Conservation (phyloP, 30 jellyfish, hydroid and myxozoan genomes). For the Aurelia sp. region DNA sequence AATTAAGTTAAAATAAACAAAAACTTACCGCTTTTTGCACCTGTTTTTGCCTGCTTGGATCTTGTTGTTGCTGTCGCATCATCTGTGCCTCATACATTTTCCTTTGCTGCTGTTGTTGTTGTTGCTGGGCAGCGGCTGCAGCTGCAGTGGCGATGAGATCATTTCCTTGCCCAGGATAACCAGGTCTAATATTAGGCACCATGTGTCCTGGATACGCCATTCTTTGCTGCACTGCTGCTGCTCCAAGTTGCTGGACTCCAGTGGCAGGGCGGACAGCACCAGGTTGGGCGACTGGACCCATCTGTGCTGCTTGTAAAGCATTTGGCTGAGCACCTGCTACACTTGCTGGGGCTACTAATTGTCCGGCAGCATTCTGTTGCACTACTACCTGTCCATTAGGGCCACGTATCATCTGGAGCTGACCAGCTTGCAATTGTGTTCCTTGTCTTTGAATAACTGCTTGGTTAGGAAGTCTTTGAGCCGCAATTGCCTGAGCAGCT, state of each 20-base stretch:
- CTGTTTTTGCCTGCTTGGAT: constrained; percentile 55
- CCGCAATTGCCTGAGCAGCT: not conserved
- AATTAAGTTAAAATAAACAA: too few relatives aligned
- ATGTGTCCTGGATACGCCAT: constrained; percentile 47
- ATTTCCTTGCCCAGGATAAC: constrained; percentile 51
- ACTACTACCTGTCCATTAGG: constrained; percentile 31
- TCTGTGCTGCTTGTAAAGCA: constrained; percentile 44
- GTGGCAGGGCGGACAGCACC: constrained; percentile 53
- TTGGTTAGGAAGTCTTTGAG: constrained; percentile 36
- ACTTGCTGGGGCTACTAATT: constrained; percentile 22
- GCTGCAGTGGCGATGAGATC: constrained; percentile 36
- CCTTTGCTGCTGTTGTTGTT: constrained; percentile 71
- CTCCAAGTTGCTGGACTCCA: constrained; percentile 38
- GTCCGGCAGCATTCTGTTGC: constrained; percentile 46
- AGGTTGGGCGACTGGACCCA: constrained; percentile 30
- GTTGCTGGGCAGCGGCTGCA: constrained; percentile 56
- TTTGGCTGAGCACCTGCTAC: constrained; percentile 21
- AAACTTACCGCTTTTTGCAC: constrained; percentile 65
- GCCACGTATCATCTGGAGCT: constrained; percentile 45
- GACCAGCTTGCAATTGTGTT: constrained; percentile 42
- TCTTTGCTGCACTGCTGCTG: constrained; percentile 53
- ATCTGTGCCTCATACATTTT: constrained; percentile 79
- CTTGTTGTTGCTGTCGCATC: constrained; percentile 77
- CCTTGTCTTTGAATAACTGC: constrained; percentile 25
- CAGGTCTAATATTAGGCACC: constrained; percentile 47